A percentile compares a stretch with the other conserved stretches of the same genome.
Evolutionary conservation across 2,888 invertebrate species (phyloP).

Genomic region (Drosophila basisetae): DNA sequence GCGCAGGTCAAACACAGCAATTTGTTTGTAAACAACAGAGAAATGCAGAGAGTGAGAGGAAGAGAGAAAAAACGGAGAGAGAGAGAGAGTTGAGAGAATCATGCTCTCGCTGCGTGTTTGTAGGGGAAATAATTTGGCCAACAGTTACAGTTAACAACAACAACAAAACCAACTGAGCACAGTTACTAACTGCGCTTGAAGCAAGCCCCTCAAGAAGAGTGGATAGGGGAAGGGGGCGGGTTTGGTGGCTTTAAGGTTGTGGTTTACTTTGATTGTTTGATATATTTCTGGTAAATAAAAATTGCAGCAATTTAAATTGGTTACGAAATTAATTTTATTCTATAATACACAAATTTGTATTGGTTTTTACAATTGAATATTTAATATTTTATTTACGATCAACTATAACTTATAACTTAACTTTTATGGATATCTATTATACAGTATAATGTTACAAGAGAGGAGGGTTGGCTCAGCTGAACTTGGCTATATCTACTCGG

Average conservation of each 20-base stretch:
- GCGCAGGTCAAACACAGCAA: slow-evolving; percentile 77
- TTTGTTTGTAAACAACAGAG: slow-evolving; percentile 72
- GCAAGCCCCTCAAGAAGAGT: neutral
- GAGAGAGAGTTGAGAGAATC: neutral
- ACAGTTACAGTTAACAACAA: slow-evolving; percentile 19
- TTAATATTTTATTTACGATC: neutral
- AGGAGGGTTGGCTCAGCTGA: neutral
- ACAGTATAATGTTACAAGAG: neutral
- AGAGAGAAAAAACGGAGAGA: neutral
- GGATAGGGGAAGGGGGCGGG: no score
- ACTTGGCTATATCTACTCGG: neutral
- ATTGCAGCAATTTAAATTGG: neutral
- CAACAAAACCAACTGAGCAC: neutral
- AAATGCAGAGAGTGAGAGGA: slow-evolving; percentile 29
- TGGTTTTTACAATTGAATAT: neutral
- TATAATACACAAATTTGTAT: neutral
- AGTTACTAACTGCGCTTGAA: slow-evolving; percentile 45
- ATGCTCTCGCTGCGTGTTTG: slow-evolving; percentile 37
- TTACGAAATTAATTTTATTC: neutral
- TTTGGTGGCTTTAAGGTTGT: neutral
- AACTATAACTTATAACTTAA: neutral
- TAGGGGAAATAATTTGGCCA: slow-evolving; percentile 46
- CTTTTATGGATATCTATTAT: neutral
- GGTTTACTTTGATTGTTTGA: neutral
- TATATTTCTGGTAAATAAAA: neutral